phyloP scores from a whole-genome alignment of 2,888 invertebrate species.

The Rhogogaster chlorosoma region DNA sequence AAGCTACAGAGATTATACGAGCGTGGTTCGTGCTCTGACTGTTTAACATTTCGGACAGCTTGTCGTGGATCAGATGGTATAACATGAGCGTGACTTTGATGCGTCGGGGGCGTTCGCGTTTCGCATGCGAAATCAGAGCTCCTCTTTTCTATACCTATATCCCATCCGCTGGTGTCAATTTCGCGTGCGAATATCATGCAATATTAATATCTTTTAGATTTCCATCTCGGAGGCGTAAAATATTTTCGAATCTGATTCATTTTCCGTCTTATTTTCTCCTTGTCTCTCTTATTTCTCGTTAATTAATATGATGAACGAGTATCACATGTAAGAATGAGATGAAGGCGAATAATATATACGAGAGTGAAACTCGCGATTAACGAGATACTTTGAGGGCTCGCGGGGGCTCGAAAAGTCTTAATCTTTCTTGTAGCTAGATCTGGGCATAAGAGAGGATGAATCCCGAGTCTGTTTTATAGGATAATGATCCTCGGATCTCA shows the following conservation, averaged over 20 bases:
- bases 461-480: conserved; percentile 59
- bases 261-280: neutral
- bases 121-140: conserved; percentile 41
- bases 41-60: neutral
- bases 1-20: conserved; percentile 46
- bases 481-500: conserved; percentile 72
- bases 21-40: conserved; percentile 44
- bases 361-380: conserved; percentile 3
- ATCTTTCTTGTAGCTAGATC: neutral
- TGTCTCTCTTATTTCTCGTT: neutral
- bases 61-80: neutral
- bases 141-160: neutral
- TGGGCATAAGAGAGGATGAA: conserved; percentile 32
- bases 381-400: neutral
- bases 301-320: neutral
- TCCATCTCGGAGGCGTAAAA: neutral
- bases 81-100: conserved; percentile 49
- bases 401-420: conserved; percentile 9
- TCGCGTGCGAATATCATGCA: conserved; percentile 4
- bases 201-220: neutral
- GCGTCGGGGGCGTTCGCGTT: conserved; percentile 49
- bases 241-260: neutral
- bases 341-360: neutral
- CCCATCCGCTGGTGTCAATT: neutral
- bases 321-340: neutral